Conservation (phyloP, 92 coral and sea anemone genomes). For the Montipora capitata region DNA sequence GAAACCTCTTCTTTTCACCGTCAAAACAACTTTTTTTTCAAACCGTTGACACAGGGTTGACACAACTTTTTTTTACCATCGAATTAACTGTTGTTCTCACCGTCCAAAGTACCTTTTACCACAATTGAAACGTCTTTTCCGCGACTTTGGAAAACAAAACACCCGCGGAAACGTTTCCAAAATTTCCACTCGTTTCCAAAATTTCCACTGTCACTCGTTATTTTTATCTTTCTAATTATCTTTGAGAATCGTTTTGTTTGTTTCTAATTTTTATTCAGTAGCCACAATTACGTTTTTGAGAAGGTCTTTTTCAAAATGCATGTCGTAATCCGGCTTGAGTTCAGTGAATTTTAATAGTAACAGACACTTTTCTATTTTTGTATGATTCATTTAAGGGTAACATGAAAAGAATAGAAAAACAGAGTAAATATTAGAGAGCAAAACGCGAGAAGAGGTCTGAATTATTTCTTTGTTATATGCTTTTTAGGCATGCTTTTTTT, state of each 20-base stretch:
- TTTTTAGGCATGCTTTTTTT: conserved; percentile 29
- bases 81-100: no score
- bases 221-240: not conserved
- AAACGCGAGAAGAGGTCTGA: conserved; percentile 33
- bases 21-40: no score
- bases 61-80: no score
- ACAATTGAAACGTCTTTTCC: no score
- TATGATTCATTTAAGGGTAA: conserved; percentile 1
- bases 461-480: conserved; percentile 26
- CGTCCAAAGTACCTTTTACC: no score
- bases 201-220: not conserved
- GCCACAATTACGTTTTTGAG: not conserved
- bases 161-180: no score
- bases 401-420: not conserved
- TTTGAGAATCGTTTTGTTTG: not conserved
- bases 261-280: conserved; percentile 1
- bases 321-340: conserved; percentile 4
- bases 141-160: no score
- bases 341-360: not conserved
- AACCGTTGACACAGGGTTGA: no score
- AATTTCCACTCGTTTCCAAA: no score
- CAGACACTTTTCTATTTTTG: conserved; percentile 2
- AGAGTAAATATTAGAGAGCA: conserved; percentile 15
- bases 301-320: conserved; percentile 2
- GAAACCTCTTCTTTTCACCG: no score